Evolutionary conservation across 2,888 invertebrate species (phyloP).

Genomic region (Thymelicus sylvestris): DNA sequence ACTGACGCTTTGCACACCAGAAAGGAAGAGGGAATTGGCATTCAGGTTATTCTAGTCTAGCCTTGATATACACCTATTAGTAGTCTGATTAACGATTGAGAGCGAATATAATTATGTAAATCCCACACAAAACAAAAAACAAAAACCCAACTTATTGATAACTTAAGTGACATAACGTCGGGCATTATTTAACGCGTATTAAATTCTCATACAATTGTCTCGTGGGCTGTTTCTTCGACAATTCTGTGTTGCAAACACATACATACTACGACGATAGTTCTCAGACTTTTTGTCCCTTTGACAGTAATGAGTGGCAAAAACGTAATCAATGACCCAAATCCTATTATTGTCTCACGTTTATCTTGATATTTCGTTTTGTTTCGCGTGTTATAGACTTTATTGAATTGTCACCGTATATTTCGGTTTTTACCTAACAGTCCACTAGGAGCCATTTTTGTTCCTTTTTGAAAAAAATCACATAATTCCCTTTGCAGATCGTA

Average conservation of each 20-base stretch:
- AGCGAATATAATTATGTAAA: not conserved
- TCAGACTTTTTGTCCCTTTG: constrained; percentile 58
- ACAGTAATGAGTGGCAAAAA: constrained; percentile 58
- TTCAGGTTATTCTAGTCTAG: not conserved
- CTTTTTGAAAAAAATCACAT: too few relatives aligned
- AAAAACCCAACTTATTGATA: constrained; percentile 20
- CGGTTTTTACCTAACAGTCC: too few relatives aligned
- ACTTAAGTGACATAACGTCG: constrained; percentile 31
- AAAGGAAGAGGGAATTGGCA: too few relatives aligned
- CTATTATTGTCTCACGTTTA: constrained; percentile 25
- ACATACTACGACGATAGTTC: constrained; percentile 57
- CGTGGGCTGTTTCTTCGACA: constrained; percentile 48
- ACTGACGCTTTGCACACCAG: too few relatives aligned
- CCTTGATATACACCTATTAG: not conserved
- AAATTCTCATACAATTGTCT: constrained; percentile 45
- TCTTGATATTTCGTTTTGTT: constrained; percentile 15
- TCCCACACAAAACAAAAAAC: constrained; percentile 8
- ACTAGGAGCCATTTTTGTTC: too few relatives aligned
- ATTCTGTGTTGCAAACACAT: constrained; percentile 63
- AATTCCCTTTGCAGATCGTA: too few relatives aligned
- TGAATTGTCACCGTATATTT: not conserved
- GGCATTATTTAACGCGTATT: constrained; percentile 26
- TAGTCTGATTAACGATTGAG: not conserved
- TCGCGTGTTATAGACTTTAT: constrained; percentile 1
- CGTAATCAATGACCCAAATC: constrained; percentile 48